Evolutionary conservation across 1,140 invertebrate species (phyloP).

Genomic region (Andricus grossulariae): DNA sequence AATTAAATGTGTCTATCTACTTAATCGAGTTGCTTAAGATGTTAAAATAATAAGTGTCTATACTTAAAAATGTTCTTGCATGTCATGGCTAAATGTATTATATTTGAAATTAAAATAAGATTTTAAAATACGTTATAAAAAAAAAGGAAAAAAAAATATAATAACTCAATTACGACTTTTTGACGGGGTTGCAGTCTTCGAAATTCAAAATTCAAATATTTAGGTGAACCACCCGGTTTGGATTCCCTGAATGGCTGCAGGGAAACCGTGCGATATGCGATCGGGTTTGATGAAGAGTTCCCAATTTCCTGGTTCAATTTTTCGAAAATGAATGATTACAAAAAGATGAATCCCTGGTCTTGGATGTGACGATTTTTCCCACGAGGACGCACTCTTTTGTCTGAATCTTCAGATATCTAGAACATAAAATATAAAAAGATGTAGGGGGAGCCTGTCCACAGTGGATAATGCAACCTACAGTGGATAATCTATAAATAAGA

Average conservation of each 20-base stretch:
- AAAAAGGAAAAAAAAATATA: background rate
- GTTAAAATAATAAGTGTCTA: too few species aligned
- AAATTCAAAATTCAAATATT: constrained; percentile 40
- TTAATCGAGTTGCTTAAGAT: too few species aligned
- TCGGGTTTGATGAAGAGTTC: constrained; percentile 66
- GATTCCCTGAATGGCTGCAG: constrained; percentile 76
- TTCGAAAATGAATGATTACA: constrained; percentile 1
- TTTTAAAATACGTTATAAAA: background rate
- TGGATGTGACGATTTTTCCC: constrained; percentile 5
- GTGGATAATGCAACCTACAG: too few species aligned
- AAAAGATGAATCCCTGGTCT: constrained; percentile 8
- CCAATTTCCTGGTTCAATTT: constrained; percentile 35
- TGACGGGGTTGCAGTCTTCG: constrained; percentile 34
- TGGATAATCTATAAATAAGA: too few species aligned
- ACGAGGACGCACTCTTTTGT: too few species aligned
- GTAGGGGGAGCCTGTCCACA: too few species aligned
- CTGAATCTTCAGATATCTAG: too few species aligned
- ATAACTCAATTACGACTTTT: constrained; percentile 12
- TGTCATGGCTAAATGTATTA: background rate
- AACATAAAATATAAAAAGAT: too few species aligned
- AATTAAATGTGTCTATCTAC: background rate
- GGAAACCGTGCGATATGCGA: constrained; percentile 65
- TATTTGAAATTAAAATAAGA: background rate
- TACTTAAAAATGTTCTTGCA: too few species aligned
- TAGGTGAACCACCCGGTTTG: constrained; percentile 65